phyloP scores from a whole-genome alignment of 2,113 vertebrate genomes.

The Origma solitaria region DNA sequence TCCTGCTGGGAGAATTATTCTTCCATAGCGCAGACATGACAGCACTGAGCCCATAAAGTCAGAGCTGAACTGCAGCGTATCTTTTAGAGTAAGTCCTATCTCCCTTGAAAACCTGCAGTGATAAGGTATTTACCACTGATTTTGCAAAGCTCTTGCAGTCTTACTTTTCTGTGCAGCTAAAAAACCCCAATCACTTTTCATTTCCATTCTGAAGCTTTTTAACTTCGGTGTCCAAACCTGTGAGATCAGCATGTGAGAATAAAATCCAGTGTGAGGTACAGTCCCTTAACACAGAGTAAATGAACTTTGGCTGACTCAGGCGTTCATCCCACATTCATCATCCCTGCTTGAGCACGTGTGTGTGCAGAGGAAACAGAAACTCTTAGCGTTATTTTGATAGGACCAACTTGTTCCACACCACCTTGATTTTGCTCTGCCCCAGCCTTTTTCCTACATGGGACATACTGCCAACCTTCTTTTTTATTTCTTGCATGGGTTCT shows the following conservation, averaged over 20 bases:
- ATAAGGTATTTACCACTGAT: neutral
- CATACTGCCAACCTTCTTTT: neutral
- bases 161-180: neutral
- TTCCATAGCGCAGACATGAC: neutral
- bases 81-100: neutral
- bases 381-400: neutral
- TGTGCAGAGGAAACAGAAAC: neutral
- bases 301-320: neutral
- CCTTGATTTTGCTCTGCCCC: neutral
- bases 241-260: neutral
- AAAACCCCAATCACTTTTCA: neutral
- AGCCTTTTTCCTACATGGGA: neutral
- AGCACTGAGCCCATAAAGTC: neutral
- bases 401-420: neutral
- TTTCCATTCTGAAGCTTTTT: neutral
- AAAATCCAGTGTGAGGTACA: neutral
- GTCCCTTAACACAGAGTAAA: neutral
- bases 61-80: neutral
- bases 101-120: neutral
- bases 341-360: accelerated
- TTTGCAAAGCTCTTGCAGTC: neutral
- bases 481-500: neutral
- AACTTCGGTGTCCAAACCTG: accelerated
- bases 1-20: conserved; percentile 34
- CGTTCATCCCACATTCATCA: accelerated